phyloP scores from a whole-genome alignment of 1,140 invertebrate species.

The Sarcophaga peregrina region DNA sequence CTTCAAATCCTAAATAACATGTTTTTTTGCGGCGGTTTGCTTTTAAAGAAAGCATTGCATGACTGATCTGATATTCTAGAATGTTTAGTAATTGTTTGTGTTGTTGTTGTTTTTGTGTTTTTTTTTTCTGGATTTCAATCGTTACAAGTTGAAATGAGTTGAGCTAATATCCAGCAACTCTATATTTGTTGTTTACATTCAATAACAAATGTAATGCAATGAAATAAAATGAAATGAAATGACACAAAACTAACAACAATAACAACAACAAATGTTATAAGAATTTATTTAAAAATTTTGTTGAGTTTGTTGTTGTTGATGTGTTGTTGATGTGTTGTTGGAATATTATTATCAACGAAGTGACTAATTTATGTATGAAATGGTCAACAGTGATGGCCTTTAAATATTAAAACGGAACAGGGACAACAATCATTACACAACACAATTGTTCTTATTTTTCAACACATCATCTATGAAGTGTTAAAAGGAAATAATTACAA shows the following conservation, averaged over 20 bases:
- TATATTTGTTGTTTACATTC: background rate
- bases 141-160: background rate
- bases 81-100: conserved; percentile 2
- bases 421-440: background rate
- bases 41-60: too few relatives aligned
- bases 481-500: too few relatives aligned
- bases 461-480: background rate
- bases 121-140: background rate
- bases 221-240: background rate
- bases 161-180: background rate
- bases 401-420: background rate
- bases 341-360: conserved; percentile 30
- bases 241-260: conserved; percentile 20
- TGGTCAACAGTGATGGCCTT: conserved; percentile 34
- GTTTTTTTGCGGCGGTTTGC: too few relatives aligned
- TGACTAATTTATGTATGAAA: conserved; percentile 34
- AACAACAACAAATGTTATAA: conserved; percentile 17
- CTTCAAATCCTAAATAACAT: too few relatives aligned
- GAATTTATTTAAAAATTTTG: conserved; percentile 11
- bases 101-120: background rate
- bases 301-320: background rate
- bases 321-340: too few relatives aligned
- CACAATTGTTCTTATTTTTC: background rate
- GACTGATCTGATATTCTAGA: background rate
- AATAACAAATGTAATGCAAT: background rate